These are phyloP conservation scores for Anagyrus pseudococci DNA, from an alignment of 2,888 invertebrate species.

Conservation along the genomic window DNA sequence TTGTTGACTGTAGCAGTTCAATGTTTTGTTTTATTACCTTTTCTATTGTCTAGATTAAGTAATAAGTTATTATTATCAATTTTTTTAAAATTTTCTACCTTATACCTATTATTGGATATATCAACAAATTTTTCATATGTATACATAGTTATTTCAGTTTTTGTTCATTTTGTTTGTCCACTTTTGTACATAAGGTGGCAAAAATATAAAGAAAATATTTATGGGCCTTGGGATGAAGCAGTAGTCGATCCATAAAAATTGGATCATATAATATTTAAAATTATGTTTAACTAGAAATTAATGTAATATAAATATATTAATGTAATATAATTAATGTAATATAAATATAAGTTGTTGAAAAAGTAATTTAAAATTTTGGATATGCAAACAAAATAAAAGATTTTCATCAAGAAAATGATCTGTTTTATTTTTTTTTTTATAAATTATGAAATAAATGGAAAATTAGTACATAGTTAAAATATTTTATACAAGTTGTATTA, in stretches of 20 bases:
- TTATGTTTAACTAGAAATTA: no score
- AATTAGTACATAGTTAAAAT: conserved; percentile 26
- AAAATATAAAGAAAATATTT: conserved; percentile 86
- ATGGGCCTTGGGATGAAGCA: conserved; percentile 99
- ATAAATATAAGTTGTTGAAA: conserved; percentile 2
- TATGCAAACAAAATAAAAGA: no score
- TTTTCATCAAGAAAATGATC: no score
- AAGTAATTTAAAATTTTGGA: conserved; percentile 1
- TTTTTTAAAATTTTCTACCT: conserved; percentile 64
- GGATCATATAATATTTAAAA: not conserved
- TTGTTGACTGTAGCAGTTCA: conserved; percentile 88
- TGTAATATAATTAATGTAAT: not conserved
- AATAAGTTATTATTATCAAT: conserved; percentile 66
- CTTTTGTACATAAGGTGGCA: conserved; percentile 78
- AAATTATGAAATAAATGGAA: no score
- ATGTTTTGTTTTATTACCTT: conserved; percentile 88
- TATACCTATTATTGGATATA: conserved; percentile 65
- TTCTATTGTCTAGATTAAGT: conserved; percentile 72
- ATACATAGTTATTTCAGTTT: conserved; percentile 68
- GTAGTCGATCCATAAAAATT: conserved; percentile 57
- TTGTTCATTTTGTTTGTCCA: conserved; percentile 78
- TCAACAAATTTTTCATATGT: conserved; percentile 67
- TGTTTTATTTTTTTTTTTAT: no score
- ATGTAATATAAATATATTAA: no score
- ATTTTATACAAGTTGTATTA: conserved; percentile 33